These are phyloP conservation scores for Phytoseiulus persimilis DNA, from an alignment of 2,888 invertebrate species.

Conservation along the genomic window DNA sequence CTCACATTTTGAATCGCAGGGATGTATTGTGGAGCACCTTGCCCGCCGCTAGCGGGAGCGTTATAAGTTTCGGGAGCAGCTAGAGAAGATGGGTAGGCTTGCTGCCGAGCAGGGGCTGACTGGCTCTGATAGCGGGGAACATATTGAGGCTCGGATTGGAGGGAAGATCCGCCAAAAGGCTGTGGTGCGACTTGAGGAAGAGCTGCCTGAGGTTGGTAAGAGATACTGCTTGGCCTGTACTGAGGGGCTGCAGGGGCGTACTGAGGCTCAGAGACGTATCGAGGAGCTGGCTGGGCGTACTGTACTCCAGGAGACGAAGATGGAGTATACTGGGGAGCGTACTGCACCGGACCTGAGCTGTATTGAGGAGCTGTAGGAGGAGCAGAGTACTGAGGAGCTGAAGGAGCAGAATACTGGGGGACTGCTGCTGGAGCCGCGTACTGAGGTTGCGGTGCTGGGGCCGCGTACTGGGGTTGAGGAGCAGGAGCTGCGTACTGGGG, in stretches of 20 bases:
- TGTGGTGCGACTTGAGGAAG: conserved; percentile 25
- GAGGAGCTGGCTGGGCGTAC: background rate
- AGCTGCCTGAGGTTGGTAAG: conserved; percentile 15
- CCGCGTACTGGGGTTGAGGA: background rate
- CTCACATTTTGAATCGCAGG: conserved; percentile 12
- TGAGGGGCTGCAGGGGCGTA: background rate
- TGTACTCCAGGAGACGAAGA: conserved; percentile 9
- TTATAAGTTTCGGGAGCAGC: conserved; percentile 23
- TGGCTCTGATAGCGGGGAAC: conserved; percentile 24
- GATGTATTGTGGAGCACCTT: conserved; percentile 27
- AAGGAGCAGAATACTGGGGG: background rate
- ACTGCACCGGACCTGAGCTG: conserved; percentile 7
- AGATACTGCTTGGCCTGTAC: conserved; percentile 20
- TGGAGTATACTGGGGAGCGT: conserved; percentile 13
- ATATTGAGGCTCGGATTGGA: background rate
- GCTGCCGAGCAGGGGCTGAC: background rate
- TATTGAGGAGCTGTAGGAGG: conserved; percentile 29
- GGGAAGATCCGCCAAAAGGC: conserved; percentile 13
- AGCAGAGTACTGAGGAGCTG: conserved; percentile 11
- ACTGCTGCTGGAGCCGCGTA: background rate
- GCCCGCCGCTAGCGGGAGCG: background rate
- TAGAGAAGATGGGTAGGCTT: background rate
- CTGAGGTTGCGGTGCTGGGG: conserved; percentile 10
- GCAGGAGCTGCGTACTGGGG: background rate
- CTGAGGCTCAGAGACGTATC: background rate